Conservation (phyloP, 2,113 vertebrate species). For the Sphaerodactylus townsendi region DNA sequence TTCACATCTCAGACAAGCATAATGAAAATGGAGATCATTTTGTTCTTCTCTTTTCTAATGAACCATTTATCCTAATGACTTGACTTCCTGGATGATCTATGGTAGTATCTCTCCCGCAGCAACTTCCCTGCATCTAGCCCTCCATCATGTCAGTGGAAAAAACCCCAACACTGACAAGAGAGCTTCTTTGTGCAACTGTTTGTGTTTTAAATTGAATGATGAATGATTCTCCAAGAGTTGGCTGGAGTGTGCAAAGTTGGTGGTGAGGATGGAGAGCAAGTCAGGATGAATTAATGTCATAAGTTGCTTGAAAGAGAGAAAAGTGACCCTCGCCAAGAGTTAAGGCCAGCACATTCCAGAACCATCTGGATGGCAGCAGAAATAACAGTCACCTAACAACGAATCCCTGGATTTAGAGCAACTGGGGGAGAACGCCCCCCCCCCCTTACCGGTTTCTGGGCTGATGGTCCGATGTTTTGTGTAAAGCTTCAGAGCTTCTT, state of each 20-base stretch:
- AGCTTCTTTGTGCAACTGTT: slow-evolving; percentile 37
- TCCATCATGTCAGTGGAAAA: slow-evolving; percentile 44
- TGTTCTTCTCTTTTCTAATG: slow-evolving; percentile 47
- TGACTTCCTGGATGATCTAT: slow-evolving; percentile 53
- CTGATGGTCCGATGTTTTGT: too few species aligned
- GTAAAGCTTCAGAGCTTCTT: too few species aligned
- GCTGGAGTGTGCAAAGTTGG: slow-evolving; percentile 23
- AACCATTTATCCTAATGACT: slow-evolving; percentile 44
- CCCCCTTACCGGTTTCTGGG: too few species aligned
- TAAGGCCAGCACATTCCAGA: background rate
- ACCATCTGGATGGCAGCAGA: background rate
- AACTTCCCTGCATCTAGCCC: slow-evolving; percentile 20
- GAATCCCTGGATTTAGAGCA: too few species aligned
- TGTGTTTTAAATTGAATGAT: slow-evolving; percentile 45
- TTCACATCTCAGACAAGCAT: slow-evolving; percentile 5
- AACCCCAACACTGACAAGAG: slow-evolving; percentile 3
- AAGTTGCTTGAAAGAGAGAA: background rate
- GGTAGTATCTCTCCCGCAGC: slow-evolving; percentile 35
- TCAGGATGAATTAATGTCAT: slow-evolving; percentile 51
- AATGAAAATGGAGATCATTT: slow-evolving; percentile 27
- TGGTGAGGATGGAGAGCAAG: slow-evolving; percentile 41
- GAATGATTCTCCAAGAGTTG: slow-evolving; percentile 61
- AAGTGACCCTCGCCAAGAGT: background rate
- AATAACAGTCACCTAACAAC: background rate
- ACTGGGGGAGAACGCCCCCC: too few species aligned